A percentile compares a stretch with the other conserved stretches of the same genome.
Evolutionary conservation across 2,888 invertebrate species (phyloP).

Genomic region (Agrochola circellaris): DNA sequence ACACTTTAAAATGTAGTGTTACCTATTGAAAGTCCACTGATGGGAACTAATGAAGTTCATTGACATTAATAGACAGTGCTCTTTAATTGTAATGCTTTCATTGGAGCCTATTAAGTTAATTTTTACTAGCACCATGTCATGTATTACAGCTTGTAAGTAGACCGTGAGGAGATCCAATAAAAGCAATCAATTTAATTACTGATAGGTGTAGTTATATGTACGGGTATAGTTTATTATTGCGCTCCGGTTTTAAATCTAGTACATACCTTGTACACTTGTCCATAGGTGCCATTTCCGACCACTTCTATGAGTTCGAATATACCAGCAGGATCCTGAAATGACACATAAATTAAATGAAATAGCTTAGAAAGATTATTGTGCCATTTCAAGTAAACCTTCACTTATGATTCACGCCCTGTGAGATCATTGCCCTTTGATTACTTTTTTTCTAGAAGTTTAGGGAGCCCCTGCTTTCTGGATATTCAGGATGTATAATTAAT

Average conservation of each 20-base stretch:
- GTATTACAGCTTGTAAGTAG: conserved; percentile 53
- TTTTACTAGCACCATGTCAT: conserved; percentile 62
- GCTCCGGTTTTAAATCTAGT: conserved; percentile 57
- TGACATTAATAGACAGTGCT: conserved; percentile 81
- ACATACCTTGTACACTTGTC: conserved; percentile 99
- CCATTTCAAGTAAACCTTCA: conserved; percentile 83
- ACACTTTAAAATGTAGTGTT: conserved; percentile 23
- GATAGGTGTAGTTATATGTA: conserved; percentile 44
- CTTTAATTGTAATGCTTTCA: conserved; percentile 78
- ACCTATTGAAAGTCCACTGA: conserved; percentile 61
- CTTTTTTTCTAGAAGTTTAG: conserved; percentile 61
- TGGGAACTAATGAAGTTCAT: conserved; percentile 81
- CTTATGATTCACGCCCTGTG: conserved; percentile 90
- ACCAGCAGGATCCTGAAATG: conserved; percentile 99
- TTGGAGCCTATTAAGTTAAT: conserved; percentile 76
- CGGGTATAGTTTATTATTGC: conserved; percentile 52
- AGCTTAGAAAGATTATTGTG: conserved; percentile 73
- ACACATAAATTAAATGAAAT: conserved; percentile 67
- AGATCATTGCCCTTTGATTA: conserved; percentile 88
- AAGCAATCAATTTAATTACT: conserved; percentile 60
- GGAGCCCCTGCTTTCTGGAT: conserved; percentile 31
- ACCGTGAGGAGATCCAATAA: conserved; percentile 52
- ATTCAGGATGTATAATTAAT: conserved; percentile 43
- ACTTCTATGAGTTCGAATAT: conserved; percentile 99
- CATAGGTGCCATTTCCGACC: conserved; percentile 99